phyloP scores from a whole-genome alignment of 1,140 invertebrate species.

The Octopus sinensis region DNA sequence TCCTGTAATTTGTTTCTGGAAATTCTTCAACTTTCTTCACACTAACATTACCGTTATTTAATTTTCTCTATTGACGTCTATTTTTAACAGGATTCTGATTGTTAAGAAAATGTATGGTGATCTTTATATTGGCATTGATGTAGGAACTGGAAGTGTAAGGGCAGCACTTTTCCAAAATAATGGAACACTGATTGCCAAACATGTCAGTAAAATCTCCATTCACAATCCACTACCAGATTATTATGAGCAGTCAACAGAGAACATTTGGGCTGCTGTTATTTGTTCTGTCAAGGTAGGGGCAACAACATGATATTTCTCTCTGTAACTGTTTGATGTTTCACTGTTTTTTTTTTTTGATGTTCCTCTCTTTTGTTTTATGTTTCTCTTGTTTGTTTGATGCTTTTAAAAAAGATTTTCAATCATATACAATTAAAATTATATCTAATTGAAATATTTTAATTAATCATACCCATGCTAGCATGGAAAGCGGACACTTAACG shows the following conservation, averaged over 20 bases:
- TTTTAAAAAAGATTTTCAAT: too few species aligned
- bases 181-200: conserved; percentile 68
- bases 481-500: too few species aligned
- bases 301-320: neutral
- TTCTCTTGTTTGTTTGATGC: too few species aligned
- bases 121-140: conserved; percentile 85
- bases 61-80: too few species aligned
- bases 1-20: too few species aligned
- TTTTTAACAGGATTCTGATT: too few species aligned
- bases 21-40: too few species aligned
- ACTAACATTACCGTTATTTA: too few species aligned
- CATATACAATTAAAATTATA: too few species aligned
- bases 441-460: too few species aligned
- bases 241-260: conserved; percentile 88
- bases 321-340: neutral
- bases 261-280: conserved; percentile 80
- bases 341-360: neutral
- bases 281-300: conserved; percentile 66
- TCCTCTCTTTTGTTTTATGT: too few species aligned
- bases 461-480: too few species aligned
- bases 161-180: conserved; percentile 71
- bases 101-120: conserved; percentile 17
- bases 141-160: conserved; percentile 84
- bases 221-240: conserved; percentile 74
- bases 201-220: conserved; percentile 69